A percentile compares a stretch with the other conserved stretches of the same genome.
Conservation (phyloP, 1,140 invertebrate genomes). For the Myzus persicae region DNA sequence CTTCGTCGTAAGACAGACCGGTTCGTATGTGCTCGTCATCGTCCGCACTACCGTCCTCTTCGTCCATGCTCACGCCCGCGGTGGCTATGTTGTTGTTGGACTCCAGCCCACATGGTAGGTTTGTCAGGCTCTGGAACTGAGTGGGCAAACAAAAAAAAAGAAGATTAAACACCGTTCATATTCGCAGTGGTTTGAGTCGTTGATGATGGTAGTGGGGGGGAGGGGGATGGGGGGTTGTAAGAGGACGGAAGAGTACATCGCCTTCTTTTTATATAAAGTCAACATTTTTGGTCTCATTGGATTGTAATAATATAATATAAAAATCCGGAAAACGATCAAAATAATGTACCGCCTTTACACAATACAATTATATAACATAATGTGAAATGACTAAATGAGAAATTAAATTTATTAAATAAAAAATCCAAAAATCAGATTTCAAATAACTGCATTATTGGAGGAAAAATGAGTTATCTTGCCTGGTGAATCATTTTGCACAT, state of each 20-base stretch:
- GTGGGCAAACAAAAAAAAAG: neutral
- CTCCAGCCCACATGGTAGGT: conserved; percentile 53
- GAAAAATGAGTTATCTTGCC: neutral
- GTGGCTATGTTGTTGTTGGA: conserved; percentile 43
- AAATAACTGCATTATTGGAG: neutral
- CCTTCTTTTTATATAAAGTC: neutral
- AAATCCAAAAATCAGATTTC: neutral
- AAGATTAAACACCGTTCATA: neutral
- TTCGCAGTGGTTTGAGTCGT: neutral
- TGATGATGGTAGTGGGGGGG: too few species aligned
- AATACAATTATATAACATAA: too few species aligned
- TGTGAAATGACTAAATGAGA: too few species aligned
- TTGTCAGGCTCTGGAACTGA: conserved; percentile 54
- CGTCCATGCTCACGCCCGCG: conserved; percentile 28
- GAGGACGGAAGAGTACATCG: neutral
- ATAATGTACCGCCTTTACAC: neutral
- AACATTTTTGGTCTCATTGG: neutral
- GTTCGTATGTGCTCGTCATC: conserved; percentile 52
- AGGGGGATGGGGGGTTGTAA: neutral
- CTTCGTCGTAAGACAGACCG: neutral
- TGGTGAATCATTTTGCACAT: neutral
- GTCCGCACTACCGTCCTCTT: conserved; percentile 42
- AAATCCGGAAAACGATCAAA: neutral
- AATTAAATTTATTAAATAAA: too few species aligned
- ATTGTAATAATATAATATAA: neutral